Base-by-base conservation (phyloP, 2,113 vertebrate genomes). In the Ciconia boyciana region DNA sequence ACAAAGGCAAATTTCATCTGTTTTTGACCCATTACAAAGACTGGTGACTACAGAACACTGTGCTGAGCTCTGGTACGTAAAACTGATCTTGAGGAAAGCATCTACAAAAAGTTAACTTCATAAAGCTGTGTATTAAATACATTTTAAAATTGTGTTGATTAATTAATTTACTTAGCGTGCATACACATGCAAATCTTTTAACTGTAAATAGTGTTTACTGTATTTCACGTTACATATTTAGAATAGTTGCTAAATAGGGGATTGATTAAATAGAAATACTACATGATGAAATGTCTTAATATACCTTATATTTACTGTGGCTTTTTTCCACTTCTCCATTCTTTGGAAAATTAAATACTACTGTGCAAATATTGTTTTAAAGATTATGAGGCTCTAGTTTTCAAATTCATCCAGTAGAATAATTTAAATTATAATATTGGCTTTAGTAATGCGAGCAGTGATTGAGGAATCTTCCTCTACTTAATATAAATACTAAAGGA, bases 331-430 rank as follows among this genome's bases (percentile, higher is more conserved):
- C 68, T 90, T 52, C 32, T 94, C 90, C 36, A 83, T 94, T 96
- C 87, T 92, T 94, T 76, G 76, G 43, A 80, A 97, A 95, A 71
- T 87, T 76, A 96, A 97, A 96, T 72, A 71, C 26, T 68, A 68
- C 31, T 84, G 55, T 95, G 90, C 87, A 96, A 97, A 97, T 97
- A 97, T 95, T 97, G 70, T 90, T 97, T 97, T 92, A 95, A 93
- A 95, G 94, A 94, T 95, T 94, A 94, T 85, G 62, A 93, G 83
- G 79, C 66, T 98, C 72, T 94, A 94, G 77, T 96, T 97, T 97
- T 96, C 93, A 95, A 96, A 96, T 95, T 96, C 58, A 89, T 94
- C 72, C 60, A 79, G 85, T 48, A 90, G 65, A 92, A 91, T 96
- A 97, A 97, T 96, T 97, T 93, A 92, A 97, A 90, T 68, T 92